Percentiles rank a stretch among this genome's conserved stretches.
These are phyloP conservation scores for Morinoia aosen DNA, from an alignment of 2,888 invertebrate species.

Conservation along the genomic window DNA sequence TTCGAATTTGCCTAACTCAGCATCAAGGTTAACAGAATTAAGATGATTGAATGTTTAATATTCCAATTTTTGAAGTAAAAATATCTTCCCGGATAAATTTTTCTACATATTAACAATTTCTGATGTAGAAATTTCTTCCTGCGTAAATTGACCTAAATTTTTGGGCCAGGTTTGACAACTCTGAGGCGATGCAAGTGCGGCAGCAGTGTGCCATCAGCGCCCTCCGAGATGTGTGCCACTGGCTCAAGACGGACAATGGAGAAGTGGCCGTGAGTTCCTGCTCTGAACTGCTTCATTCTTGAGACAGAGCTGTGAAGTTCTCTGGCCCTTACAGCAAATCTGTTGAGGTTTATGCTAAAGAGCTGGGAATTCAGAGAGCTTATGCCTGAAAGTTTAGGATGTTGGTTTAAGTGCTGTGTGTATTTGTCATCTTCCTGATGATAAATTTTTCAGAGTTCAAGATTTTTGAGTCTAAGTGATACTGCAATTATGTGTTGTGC, in stretches of 20 bases:
- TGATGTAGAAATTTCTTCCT: too few species aligned
- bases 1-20: neutral
- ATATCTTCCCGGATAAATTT: neutral
- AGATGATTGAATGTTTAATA: neutral
- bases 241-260: constrained; percentile 84
- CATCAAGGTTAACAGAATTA: neutral
- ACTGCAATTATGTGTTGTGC: too few species aligned
- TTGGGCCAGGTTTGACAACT: constrained; percentile 84
- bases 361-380: too few species aligned
- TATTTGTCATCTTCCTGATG: too few species aligned
- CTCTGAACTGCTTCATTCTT: neutral
- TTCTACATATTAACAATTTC: neutral
- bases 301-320: too few species aligned
- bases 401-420: too few species aligned
- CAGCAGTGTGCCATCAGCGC: constrained; percentile 90
- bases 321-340: too few species aligned
- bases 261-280: constrained; percentile 87
- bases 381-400: too few species aligned
- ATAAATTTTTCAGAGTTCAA: too few species aligned
- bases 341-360: neutral
- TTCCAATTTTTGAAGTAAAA: neutral
- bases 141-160: neutral
- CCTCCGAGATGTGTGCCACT: constrained; percentile 83
- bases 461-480: too few species aligned
- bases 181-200: constrained; percentile 95